Evolutionary conservation across 2,797 vertebrate species (phyloP), one percentile per base, ranked within the genome.

Genomic region (Enoplosus armatus): DNA sequence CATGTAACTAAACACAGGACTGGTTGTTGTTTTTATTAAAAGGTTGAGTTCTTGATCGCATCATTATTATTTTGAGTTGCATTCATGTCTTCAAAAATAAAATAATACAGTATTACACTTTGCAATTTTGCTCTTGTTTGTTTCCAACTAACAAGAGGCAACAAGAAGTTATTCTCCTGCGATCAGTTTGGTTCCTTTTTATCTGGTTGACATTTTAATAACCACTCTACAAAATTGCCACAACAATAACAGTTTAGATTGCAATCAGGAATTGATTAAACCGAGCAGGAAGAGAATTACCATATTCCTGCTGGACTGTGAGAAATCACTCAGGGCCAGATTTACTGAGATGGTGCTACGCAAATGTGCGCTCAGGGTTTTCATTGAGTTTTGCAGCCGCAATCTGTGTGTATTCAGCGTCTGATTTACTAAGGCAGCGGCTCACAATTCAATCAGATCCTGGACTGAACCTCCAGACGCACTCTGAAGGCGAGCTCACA

Each of bases 241-340:
- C 53, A 47, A 77, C 65, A 79, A 64, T 79, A 86, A 79, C 79
- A 24, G 58, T 48, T 77, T 64, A 39, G 79, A 65, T 69, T 67
- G 79, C 66, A 82, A 84, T 84, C 73, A 86, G 72, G 66, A 61
- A 54, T 37, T 82, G 73, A 86, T 78, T 80, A 66, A 71, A 67
- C 29, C 47, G 60, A 67, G 50, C 43, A 22, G 43, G 35, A 56
- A 29, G 26, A 66, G 56, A 73, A 67, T 78, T n/a, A 77, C 18
- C 61, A 69, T 41, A 31, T 47, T 71, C 61, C 48, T 43, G 39
- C 14, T 33, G 78, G 31, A 56, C 58, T 58, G 48, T 50, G 35
- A 71, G 61, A 59, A 68, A 77, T 75, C 75, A 60, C 58, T 75
- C 59, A 43, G 29, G 72, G 59, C 41, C 51, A 59, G 1, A 45